Percentiles rank a stretch among this genome's conserved stretches.
These are phyloP conservation scores for Taurulus bubalis DNA, from an alignment of 2,113 vertebrate genomes.

Conservation along the genomic window DNA sequence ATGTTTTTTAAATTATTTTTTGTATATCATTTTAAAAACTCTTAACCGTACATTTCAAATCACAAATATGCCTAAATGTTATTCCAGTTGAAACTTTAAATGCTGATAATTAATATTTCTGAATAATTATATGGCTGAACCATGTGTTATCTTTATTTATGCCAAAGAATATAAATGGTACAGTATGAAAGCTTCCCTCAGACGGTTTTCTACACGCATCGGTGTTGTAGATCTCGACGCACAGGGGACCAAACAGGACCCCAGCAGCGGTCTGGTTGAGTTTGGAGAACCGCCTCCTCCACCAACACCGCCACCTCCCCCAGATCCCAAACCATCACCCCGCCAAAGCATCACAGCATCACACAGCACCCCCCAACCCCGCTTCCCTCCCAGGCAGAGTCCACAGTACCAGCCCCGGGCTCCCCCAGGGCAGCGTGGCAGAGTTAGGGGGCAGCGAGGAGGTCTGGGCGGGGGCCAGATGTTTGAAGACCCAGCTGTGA, in stretches of 20 bases:
- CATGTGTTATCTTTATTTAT: background rate
- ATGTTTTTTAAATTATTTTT: no score
- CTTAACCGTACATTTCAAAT: no score
- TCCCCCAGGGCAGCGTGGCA: slow-evolving; percentile 33
- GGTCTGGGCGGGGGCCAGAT: slow-evolving; percentile 69
- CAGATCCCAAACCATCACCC: slow-evolving; percentile 32
- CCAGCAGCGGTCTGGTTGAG: slow-evolving; percentile 46
- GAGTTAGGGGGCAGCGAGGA: slow-evolving; percentile 49
- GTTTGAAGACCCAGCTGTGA: slow-evolving; percentile 89
- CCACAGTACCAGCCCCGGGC: slow-evolving; percentile 21
- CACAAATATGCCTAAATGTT: no score
- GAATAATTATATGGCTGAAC: no score
- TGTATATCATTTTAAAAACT: no score
- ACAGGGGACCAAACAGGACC: slow-evolving; percentile 34
- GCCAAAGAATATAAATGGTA: background rate
- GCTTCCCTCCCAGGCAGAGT: slow-evolving; percentile 52
- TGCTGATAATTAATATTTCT: no score
- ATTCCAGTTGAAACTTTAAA: no score
- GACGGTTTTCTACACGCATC: background rate
- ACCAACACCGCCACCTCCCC: slow-evolving; percentile 11
- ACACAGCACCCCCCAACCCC: background rate
- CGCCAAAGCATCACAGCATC: background rate
- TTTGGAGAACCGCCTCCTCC: slow-evolving; percentile 48
- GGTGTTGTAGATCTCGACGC: slow-evolving; percentile 60
- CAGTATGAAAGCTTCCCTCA: background rate